A percentile compares a stretch with the other conserved stretches of the same genome.
phyloP scores from a whole-genome alignment of 2,888 invertebrate species.

The Meghimatium bilineatum region DNA sequence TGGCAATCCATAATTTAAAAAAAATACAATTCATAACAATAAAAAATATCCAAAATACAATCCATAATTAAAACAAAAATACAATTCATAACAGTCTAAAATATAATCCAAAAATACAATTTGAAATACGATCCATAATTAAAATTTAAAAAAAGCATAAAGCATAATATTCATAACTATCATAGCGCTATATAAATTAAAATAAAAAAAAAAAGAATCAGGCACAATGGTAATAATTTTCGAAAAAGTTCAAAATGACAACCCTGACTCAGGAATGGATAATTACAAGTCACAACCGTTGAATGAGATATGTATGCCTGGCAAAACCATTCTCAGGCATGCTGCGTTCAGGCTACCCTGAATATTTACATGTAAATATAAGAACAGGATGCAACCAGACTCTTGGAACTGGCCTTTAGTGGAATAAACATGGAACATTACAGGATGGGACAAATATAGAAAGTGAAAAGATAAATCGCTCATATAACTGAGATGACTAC shows the following conservation, averaged over 20 bases:
- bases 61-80: neutral
- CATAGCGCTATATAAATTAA: neutral
- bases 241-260: slow-evolving; percentile 1
- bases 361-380: neutral
- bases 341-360: neutral
- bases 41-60: neutral
- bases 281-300: slow-evolving; percentile 52
- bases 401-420: neutral
- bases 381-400: neutral
- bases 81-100: too few species aligned
- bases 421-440: neutral
- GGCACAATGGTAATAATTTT: slow-evolving; percentile 14
- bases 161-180: neutral
- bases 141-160: neutral
- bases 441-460: too few species aligned
- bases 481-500: too few species aligned
- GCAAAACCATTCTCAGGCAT: neutral
- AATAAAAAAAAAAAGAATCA: neutral
- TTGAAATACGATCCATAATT: neutral
- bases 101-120: too few species aligned
- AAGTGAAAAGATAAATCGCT: too few species aligned
- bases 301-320: slow-evolving; percentile 45
- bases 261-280: slow-evolving; percentile 35
- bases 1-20: neutral
- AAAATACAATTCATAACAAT: neutral